Percentiles rank a stretch among this genome's conserved stretches.
phyloP scores from a whole-genome alignment of 2,797 vertebrate species.

The Periophthalmus magnuspinnatus region DNA sequence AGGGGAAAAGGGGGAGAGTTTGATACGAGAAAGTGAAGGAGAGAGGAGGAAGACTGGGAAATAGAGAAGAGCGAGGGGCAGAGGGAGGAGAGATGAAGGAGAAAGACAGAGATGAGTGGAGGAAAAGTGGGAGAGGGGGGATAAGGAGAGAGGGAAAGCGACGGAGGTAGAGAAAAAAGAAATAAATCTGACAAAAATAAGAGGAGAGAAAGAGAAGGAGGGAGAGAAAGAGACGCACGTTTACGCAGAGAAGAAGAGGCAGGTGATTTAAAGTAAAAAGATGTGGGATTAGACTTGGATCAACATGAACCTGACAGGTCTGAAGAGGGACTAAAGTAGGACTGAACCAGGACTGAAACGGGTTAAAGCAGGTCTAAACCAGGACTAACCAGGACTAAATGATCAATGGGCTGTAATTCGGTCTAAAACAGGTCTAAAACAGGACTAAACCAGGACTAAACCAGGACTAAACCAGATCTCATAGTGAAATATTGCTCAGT shows the following conservation, averaged over 20 bases:
- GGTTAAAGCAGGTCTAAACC: neutral
- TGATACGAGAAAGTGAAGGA: too few relatives aligned
- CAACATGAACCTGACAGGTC: neutral
- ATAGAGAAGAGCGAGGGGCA: too few relatives aligned
- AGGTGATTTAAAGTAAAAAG: too few relatives aligned
- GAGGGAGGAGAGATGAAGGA: neutral
- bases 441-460: neutral
- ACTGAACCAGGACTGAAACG: neutral
- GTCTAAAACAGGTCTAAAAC: neutral
- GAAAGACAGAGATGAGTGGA: neutral
- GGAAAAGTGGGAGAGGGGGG: neutral
- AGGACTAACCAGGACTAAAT: neutral
- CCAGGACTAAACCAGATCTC: neutral
- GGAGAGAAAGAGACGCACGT: conserved; percentile 13
- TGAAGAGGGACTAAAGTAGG: neutral
- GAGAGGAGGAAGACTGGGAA: neutral
- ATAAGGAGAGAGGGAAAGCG: neutral
- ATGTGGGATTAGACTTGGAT: neutral
- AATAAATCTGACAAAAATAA: too few relatives aligned
- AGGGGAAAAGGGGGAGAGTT: too few relatives aligned
- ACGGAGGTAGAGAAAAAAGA: neutral
- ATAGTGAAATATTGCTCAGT: too few relatives aligned
- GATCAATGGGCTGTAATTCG: neutral
- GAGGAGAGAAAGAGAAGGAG: neutral
- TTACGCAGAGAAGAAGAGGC: neutral